These are phyloP conservation scores for Craniophora ligustri DNA, from an alignment of 2,888 invertebrate species.

Conservation along the genomic window DNA sequence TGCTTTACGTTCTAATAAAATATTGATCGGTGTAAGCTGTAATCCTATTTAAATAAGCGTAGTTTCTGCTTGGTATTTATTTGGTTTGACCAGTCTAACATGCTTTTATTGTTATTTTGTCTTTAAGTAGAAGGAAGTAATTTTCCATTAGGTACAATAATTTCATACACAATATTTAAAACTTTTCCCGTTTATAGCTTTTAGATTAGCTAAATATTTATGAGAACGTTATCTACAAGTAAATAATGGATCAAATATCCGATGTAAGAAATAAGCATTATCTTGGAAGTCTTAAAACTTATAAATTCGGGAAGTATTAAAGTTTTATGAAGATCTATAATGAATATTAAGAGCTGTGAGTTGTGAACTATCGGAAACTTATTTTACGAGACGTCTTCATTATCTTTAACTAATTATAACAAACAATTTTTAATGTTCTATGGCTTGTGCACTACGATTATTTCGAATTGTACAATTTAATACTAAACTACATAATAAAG, in stretches of 20 bases:
- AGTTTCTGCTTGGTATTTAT: too few relatives aligned
- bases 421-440: too few relatives aligned
- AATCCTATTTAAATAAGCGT: too few relatives aligned
- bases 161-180: background rate
- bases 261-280: slow-evolving; percentile 1
- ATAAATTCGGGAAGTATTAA: slow-evolving; percentile 37
- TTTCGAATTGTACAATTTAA: too few relatives aligned
- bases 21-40: too few relatives aligned
- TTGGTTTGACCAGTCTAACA: too few relatives aligned
- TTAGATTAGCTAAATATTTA: background rate
- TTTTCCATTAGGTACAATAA: background rate
- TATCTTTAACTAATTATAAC: slow-evolving; percentile 19
- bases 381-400: slow-evolving; percentile 27
- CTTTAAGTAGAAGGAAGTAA: background rate
- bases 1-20: too few relatives aligned
- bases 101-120: too few relatives aligned
- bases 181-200: slow-evolving; percentile 1
- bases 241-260: slow-evolving; percentile 7
- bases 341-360: slow-evolving; percentile 32
- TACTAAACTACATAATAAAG: too few relatives aligned
- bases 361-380: slow-evolving; percentile 32
- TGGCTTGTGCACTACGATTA: too few relatives aligned
- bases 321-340: slow-evolving; percentile 46
- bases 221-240: background rate
- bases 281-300: slow-evolving; percentile 19